Percentiles rank a stretch among this genome's conserved stretches.
These are phyloP conservation scores for Rynchops niger DNA, from an alignment of 2,113 vertebrate species.

Conservation along the genomic window DNA sequence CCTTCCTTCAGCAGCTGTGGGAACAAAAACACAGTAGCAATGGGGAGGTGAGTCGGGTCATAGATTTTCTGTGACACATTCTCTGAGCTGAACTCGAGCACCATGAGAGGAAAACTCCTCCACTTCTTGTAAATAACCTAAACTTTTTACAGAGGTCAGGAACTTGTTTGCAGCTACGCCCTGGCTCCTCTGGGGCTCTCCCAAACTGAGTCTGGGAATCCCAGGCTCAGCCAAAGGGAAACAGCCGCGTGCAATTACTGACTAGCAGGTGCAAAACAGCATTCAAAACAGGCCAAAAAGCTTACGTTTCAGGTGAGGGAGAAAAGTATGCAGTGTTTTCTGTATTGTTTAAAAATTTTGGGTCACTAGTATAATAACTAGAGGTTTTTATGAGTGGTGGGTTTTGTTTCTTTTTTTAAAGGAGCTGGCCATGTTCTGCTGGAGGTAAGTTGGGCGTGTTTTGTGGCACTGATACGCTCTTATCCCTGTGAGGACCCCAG, in stretches of 20 bases:
- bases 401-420: neutral
- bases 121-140: neutral
- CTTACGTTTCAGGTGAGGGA: neutral
- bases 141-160: neutral
- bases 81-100: neutral
- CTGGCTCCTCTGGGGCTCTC: neutral
- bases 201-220: neutral
- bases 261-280: neutral
- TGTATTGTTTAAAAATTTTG: neutral
- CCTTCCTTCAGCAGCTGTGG: neutral
- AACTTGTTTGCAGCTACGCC: neutral
- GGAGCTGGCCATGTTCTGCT: neutral
- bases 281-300: neutral
- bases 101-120: neutral
- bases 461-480: neutral
- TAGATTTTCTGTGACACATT: neutral
- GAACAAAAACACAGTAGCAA: neutral
- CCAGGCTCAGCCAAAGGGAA: neutral
- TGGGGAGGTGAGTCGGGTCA: neutral
- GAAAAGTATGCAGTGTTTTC: neutral
- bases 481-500: neutral
- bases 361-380: rapidly evolving
- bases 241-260: neutral
- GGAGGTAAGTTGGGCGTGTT: neutral
- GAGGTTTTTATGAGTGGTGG: neutral